Percentiles rank a stretch among this genome's conserved stretches.
Evolutionary conservation across 2,888 invertebrate species (phyloP).

Genomic region (Volucella inflata): DNA sequence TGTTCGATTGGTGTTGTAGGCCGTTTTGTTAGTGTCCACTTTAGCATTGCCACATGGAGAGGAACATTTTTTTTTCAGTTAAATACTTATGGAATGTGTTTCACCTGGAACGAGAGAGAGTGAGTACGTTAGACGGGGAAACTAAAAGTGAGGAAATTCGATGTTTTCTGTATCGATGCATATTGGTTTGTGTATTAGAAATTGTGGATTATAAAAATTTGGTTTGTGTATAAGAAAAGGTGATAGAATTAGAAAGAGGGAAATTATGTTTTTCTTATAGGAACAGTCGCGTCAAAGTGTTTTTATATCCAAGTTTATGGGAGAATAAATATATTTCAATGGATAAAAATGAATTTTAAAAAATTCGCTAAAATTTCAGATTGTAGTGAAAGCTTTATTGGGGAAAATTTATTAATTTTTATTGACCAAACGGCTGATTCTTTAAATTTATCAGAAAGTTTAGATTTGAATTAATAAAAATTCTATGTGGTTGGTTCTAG

Average conservation of each 20-base stretch:
- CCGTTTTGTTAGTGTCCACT: conserved; percentile 75
- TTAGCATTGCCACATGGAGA: conserved; percentile 74
- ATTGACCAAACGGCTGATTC: too few relatives aligned
- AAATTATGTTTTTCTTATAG: too few relatives aligned
- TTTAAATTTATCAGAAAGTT: too few relatives aligned
- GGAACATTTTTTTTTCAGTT: conserved; percentile 37
- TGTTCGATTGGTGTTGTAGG: conserved; percentile 35
- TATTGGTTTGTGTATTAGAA: conserved; percentile 26
- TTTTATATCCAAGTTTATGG: too few relatives aligned
- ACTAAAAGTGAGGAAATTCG: conserved; percentile 17
- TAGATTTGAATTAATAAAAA: too few relatives aligned
- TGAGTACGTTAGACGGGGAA: conserved; percentile 64
- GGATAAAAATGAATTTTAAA: too few relatives aligned
- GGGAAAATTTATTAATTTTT: too few relatives aligned
- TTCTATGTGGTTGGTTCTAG: too few relatives aligned
- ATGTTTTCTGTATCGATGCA: conserved; percentile 2
- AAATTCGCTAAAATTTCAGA: too few relatives aligned
- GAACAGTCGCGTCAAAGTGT: too few relatives aligned
- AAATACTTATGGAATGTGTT: conserved; percentile 10
- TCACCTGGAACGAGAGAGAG: conserved; percentile 36
- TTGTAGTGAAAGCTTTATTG: too few relatives aligned
- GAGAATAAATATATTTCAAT: too few relatives aligned
- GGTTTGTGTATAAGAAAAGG: not conserved
- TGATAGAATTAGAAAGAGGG: not conserved
- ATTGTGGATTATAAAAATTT: conserved; percentile 21